Base-by-base conservation (phyloP, 2,113 vertebrate genomes). In the Dicrurus megarhynchus region DNA sequence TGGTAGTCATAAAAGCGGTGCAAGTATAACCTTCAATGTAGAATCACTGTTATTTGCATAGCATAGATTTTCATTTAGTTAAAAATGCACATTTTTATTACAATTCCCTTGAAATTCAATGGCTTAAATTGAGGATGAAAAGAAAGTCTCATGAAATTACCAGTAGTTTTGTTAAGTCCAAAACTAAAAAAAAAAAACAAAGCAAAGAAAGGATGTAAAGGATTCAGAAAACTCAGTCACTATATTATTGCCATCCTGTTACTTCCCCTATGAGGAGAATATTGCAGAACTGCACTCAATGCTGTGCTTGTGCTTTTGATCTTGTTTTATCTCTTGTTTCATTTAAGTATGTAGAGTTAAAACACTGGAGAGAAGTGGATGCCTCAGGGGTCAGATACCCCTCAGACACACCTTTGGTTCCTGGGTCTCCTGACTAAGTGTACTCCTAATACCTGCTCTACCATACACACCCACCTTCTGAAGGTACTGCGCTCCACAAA, bases 41-140 rank as follows among this genome's bases (percentile, higher is more conserved):
- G 41, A 84, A 63, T 84, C n/a, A 52, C 68, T 94, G 56, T 57
- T 94, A 96, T 93, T 93, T 97, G 64, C 81, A 95, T 81, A 92
- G 57, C 20, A 65, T 56, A 79, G 42, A 7, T 42, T 93, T 97
- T 83, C 2, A 35, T 93, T 89, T 92, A 73, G 49, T 89, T 84
- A 88, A 52, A 85, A 93, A 96, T 94, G 77, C 35, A 96, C 49
- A 84, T 85, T 92, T 95, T 91, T 91, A 79, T 88, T 90, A 83
- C 26, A 55, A 84, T 81, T 96, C 68, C 65, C 57, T 81, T 90
- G 87, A 87, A 96, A 95, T 91, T 91, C 71, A 94, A 33, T 76
- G 20, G 5, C 26, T 90, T 69, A 64, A 91, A 87, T 35, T 84
- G 33, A 61, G 6, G 35, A 52, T 39, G 73, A 89, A 33, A 7